Base-by-base conservation (phyloP, 1,140 invertebrate species). In the Phocides pigmalion region DNA sequence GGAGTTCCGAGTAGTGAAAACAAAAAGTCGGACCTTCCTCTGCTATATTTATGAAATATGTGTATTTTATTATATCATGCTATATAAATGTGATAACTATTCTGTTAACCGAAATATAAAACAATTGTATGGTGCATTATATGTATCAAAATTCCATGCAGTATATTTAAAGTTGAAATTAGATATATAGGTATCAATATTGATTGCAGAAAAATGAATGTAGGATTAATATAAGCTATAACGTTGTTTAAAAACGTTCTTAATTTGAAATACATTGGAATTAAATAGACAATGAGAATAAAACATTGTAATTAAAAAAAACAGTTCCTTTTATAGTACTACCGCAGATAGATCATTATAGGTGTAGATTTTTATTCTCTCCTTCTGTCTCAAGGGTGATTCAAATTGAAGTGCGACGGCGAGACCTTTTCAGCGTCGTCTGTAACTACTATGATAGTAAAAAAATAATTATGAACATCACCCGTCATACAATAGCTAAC, bases 1-100 rank as follows among this genome's bases (percentile, higher is more conserved):
- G 62, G 72, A 59, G 64, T 74, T 64, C 63, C 61, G 53, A 53
- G 53, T 63, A 66, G 47, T 54, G 56, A 63, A 66, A 68, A 72
- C 59, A 72, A 72, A 66, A 70, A 72, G 42, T 68, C 63, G 32
- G 58, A 53, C 46, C 54, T 51, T 54, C 28, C 59, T 63, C 50
- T 47, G 58, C 67, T 62, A 63, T 62, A 61, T 49, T 39, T 49
- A 39, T 44, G 46, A 20, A 22, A 20, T 49, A 22, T 32, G 28
- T 11, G 28, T 11, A 11, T 32, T 32, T 4, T 3, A 32, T 32
- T 32, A 11, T 22, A 1, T n/a, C n/a, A n/a, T n/a, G n/a, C n/a
- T n/a, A n/a, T n/a, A n/a, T n/a, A n/a, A n/a, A n/a, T n/a, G n/a
- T n/a, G n/a, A n/a, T n/a, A n/a, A n/a, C n/a, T n/a, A n/a, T n/a